These are phyloP conservation scores for Hedya salicella DNA, from an alignment of 2,888 invertebrate genomes.

Conservation along the genomic window DNA sequence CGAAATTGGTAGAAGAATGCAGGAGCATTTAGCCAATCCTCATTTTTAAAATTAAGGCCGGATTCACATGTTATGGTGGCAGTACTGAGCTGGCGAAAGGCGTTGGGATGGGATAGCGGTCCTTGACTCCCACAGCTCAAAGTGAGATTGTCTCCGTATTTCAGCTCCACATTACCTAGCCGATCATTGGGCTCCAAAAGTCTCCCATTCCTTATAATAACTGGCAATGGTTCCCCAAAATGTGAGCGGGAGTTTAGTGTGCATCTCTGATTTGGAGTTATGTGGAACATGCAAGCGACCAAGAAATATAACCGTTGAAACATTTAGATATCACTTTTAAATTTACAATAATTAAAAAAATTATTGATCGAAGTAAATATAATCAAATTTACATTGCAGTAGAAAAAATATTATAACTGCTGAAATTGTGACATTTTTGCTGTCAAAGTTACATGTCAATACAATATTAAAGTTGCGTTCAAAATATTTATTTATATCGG, in stretches of 20 bases:
- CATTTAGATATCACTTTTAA: conserved; percentile 51
- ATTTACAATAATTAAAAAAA: background rate
- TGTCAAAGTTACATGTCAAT: too few relatives aligned
- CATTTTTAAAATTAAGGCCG: conserved; percentile 66
- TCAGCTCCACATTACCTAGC: conserved; percentile 63
- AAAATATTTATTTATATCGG: too few relatives aligned
- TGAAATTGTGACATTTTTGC: too few relatives aligned
- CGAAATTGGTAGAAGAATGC: conserved; percentile 61
- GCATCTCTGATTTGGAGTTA: conserved; percentile 61
- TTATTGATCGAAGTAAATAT: too few relatives aligned
- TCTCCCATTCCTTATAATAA: conserved; percentile 63
- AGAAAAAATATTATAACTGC: too few relatives aligned
- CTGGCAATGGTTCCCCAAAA: conserved; percentile 70
- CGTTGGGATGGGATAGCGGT: conserved; percentile 61
- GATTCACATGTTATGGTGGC: conserved; percentile 64
- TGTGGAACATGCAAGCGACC: conserved; percentile 65
- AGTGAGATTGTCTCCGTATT: conserved; percentile 63
- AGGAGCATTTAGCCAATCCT: conserved; percentile 64
- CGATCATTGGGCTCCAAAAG: conserved; percentile 70
- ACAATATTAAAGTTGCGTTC: background rate
- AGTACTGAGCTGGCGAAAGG: conserved; percentile 50
- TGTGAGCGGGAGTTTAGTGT: conserved; percentile 63
- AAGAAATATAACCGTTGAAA: conserved; percentile 59
- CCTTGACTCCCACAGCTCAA: conserved; percentile 69
- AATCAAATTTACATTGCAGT: too few relatives aligned